phyloP scores from a whole-genome alignment of 1,140 invertebrate species.

The Stegodyphus mimosarum region DNA sequence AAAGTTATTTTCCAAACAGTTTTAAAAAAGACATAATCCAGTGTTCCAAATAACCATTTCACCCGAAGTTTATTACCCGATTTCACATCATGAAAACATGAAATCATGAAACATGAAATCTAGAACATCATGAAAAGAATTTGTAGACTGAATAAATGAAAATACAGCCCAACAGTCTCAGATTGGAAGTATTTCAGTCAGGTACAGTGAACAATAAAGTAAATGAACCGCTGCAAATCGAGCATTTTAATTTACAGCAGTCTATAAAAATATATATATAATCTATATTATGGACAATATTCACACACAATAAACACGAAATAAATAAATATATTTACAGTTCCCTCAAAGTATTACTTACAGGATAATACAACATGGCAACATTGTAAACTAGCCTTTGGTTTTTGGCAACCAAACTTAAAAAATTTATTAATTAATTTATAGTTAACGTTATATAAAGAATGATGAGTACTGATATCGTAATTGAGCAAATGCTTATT shows the following conservation, averaged over 20 bases:
- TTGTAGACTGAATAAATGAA: too few relatives aligned
- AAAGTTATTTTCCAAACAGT: neutral
- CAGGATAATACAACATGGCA: neutral
- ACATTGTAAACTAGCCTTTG: neutral
- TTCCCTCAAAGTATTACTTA: neutral
- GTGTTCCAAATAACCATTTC: neutral
- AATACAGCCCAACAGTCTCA: too few relatives aligned
- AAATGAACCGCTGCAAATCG: neutral
- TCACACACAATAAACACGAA: neutral
- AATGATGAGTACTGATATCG: too few relatives aligned
- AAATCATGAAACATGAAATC: neutral
- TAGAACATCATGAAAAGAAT: too few relatives aligned
- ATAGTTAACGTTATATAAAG: too few relatives aligned
- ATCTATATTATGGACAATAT: neutral
- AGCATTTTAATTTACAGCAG: neutral
- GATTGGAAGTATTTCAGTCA: neutral
- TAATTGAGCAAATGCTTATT: too few relatives aligned
- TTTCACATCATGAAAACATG: neutral
- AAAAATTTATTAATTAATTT: neutral
- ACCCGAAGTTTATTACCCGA: neutral
- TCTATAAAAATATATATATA: neutral
- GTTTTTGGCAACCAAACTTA: neutral
- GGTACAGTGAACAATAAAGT: neutral
- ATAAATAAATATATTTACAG: conserved; percentile 26
- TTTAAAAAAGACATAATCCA: neutral